A percentile compares a stretch with the other conserved stretches of the same genome.
These are phyloP conservation scores for Cardinalis cardinalis DNA, from an alignment of 2,113 vertebrate genomes.

Conservation along the genomic window DNA sequence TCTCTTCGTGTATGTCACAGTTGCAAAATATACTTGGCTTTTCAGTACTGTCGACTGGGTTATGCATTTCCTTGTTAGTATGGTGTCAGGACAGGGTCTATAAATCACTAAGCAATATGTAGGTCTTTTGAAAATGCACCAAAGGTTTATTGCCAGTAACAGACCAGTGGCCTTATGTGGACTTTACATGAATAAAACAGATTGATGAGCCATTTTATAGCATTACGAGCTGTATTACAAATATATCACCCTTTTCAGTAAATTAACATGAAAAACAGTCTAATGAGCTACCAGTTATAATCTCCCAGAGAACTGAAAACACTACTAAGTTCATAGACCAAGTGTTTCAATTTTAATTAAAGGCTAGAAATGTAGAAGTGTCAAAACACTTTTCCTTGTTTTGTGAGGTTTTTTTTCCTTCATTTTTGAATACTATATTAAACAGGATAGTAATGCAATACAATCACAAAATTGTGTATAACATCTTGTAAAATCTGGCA, in stretches of 20 bases:
- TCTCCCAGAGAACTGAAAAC: conserved; percentile 36
- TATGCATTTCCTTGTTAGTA: conserved; percentile 67
- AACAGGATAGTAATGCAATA: not conserved
- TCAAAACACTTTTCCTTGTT: conserved; percentile 22
- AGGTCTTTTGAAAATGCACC: conserved; percentile 74
- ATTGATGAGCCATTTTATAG: conserved; percentile 81
- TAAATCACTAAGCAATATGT: conserved; percentile 74
- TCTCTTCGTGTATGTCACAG: not conserved
- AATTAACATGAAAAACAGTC: conserved; percentile 71
- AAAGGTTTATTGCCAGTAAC: conserved; percentile 79
- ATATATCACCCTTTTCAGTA: conserved; percentile 77
- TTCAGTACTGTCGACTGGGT: conserved; percentile 51
- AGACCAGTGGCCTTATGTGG: conserved; percentile 77
- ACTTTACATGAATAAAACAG: conserved; percentile 78
- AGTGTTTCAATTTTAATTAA: conserved; percentile 17
- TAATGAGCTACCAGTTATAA: conserved; percentile 66
- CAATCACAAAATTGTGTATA: not conserved
- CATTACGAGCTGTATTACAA: conserved; percentile 75
- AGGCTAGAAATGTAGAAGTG: conserved; percentile 17
- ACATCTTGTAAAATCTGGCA: not conserved
- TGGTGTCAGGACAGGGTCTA: conserved; percentile 59
- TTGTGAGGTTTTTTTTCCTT: conserved; percentile 10
- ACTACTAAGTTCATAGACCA: conserved; percentile 23
- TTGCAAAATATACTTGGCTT: conserved; percentile 37
- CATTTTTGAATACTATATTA: not conserved